These are phyloP conservation scores for Clostera curtula DNA, from an alignment of 2,888 invertebrate species.

Conservation along the genomic window DNA sequence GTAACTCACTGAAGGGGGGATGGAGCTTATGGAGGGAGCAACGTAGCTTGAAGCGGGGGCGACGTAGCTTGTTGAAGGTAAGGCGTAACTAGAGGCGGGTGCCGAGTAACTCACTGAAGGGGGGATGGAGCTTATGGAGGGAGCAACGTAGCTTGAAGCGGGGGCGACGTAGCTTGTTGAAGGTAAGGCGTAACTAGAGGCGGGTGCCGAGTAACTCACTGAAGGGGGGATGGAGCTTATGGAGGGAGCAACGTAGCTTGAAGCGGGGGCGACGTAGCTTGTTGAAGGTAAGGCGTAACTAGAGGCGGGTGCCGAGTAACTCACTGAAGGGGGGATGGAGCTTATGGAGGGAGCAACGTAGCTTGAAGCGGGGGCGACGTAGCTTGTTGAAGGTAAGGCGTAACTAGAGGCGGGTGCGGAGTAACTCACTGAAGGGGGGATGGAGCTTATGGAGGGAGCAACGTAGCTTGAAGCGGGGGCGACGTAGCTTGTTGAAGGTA, in stretches of 20 bases:
- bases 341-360: constrained; percentile 33
- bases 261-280: not conserved
- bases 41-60: too few relatives aligned
- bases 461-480: too few relatives aligned
- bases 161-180: not conserved
- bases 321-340: not conserved
- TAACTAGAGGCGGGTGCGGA: constrained; percentile 3
- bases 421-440: constrained; percentile 3
- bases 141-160: too few relatives aligned
- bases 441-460: too few relatives aligned
- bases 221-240: constrained; percentile 3
- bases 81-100: constrained; percentile 3
- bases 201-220: constrained; percentile 3
- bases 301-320: constrained; percentile 1
- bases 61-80: constrained; percentile 4
- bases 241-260: constrained; percentile 5
- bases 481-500: not conserved
- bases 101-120: constrained; percentile 6
- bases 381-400: constrained; percentile 5
- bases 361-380: not conserved
- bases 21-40: constrained; percentile 33
- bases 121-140: not conserved
- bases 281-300: too few relatives aligned
- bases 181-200: too few relatives aligned
- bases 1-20: not conserved